Percentiles rank a stretch among this genome's conserved stretches.
These are phyloP conservation scores for Pheosia tremula DNA, from an alignment of 2,888 invertebrate species.

Conservation along the genomic window DNA sequence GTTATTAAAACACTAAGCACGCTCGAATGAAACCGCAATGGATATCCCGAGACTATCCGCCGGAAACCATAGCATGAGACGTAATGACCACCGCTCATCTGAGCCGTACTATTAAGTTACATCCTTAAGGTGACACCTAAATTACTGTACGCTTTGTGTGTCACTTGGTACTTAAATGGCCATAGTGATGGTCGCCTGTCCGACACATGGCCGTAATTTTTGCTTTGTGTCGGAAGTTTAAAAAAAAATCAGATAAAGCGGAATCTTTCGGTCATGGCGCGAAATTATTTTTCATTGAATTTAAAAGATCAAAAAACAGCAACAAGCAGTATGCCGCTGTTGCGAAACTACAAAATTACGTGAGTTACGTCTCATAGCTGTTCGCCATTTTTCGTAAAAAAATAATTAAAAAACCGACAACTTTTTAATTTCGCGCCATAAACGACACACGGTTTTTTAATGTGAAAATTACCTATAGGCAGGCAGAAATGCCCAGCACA, in stretches of 20 bases:
- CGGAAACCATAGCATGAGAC: conserved; percentile 54
- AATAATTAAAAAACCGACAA: too few species aligned
- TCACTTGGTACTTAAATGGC: neutral
- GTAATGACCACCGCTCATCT: conserved; percentile 29
- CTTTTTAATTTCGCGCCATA: too few species aligned
- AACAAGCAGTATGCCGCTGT: too few species aligned
- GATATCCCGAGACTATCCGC: conserved; percentile 66
- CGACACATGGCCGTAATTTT: neutral
- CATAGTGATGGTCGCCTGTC: neutral
- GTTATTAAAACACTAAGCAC: conserved; percentile 70
- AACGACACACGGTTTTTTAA: too few species aligned
- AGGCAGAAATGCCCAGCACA: too few species aligned
- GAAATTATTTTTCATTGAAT: neutral
- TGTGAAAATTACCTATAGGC: too few species aligned
- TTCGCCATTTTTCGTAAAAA: too few species aligned
- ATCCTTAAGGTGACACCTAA: conserved; percentile 21
- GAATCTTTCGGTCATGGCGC: neutral
- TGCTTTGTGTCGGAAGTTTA: neutral
- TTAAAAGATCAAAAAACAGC: too few species aligned
- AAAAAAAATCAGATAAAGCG: too few species aligned
- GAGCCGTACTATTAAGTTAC: conserved; percentile 37
- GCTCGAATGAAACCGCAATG: conserved; percentile 60
- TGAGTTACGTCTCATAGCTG: too few species aligned
- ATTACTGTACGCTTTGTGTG: neutral
- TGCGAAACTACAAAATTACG: too few species aligned